phyloP scores from a whole-genome alignment of 2,888 invertebrate species.

The Mermis nigrescens region DNA sequence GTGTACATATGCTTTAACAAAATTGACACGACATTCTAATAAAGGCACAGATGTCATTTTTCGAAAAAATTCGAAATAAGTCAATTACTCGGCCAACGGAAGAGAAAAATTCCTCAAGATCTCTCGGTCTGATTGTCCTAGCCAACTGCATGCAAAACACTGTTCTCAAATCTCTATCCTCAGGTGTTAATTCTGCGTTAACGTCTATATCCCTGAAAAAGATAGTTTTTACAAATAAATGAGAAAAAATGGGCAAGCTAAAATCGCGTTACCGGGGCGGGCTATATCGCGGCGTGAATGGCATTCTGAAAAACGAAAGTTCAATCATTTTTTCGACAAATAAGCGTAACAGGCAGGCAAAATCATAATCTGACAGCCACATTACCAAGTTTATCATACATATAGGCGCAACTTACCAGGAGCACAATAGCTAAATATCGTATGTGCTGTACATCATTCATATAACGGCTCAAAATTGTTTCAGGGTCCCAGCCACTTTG shows the following conservation, averaged over 20 bases:
- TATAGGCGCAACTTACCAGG: no score
- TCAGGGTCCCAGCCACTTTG: no score
- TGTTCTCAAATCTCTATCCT: slow-evolving; percentile 92
- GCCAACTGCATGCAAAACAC: slow-evolving; percentile 97
- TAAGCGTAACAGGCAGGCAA: neutral
- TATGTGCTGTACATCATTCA: no score
- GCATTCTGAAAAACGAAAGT: slow-evolving; percentile 22
- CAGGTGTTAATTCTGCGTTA: slow-evolving; percentile 51
- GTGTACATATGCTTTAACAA: no score
- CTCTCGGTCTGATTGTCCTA: slow-evolving; percentile 74
- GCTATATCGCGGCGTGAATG: slow-evolving; percentile 26
- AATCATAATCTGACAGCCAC: neutral
- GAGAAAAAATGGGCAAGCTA: neutral
- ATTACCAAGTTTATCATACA: no score
- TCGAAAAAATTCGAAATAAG: neutral
- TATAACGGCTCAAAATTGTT: no score
- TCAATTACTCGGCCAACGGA: slow-evolving; percentile 76
- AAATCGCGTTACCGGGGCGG: slow-evolving; percentile 19
- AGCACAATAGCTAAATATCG: no score
- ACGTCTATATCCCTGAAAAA: slow-evolving; percentile 5
- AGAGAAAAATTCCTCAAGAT: slow-evolving; percentile 88
- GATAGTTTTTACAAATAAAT: neutral
- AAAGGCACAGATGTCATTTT: neutral
- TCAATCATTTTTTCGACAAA: neutral
- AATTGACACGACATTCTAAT: neutral